Base-by-base conservation (phyloP, 2,113 vertebrate genomes). In the Hyla sarda region DNA sequence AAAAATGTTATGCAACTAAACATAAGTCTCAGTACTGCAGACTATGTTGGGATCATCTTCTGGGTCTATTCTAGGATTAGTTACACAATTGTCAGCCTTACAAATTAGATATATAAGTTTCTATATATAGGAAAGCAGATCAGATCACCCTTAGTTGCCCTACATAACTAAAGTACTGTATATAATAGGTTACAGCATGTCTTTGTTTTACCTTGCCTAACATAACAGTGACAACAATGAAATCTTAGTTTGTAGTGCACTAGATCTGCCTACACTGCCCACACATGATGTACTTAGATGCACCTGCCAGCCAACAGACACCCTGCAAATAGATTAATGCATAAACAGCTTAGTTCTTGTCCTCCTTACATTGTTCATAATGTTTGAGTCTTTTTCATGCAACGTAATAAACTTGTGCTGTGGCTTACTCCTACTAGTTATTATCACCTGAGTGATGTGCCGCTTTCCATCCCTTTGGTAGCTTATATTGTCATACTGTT, bases 241-340 rank as follows among this genome's bases (percentile, higher is more conserved):
- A n/a, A 48, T 47, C n/a, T 75, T 37, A 9, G 3, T 74, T 16
- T 74, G 37, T 30, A 17, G 73, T 76, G n/a, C 37, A 75, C n/a
- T 48, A 48, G 41, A 13, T 25, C 13, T 25, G n/a, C 45, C 45
- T 75, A 48, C 45, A 21, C 73, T 30, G 25, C 74, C 48, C 74
- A 54, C 74, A 54, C 47, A 30, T 52, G 23, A 16, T 50, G 50
- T 19, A 54, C 48, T 19, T 77, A 17, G 28, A 32, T 54, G 8
- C 74, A 77, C 74, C 74, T 77, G 47, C 28, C 48, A 77, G 8
- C 28, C 77, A 60, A 7, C 50, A 80, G 52, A 34, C 9, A 30
- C 17, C 16, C 76, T 37, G 30, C 28, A 10, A 30, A 28, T 32
- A 77, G 50, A 77, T 54, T 77, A 77, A 52, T 77, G 75, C 32